Conservation (phyloP, 2,113 vertebrate genomes). For the Xyrauchen texanus region DNA sequence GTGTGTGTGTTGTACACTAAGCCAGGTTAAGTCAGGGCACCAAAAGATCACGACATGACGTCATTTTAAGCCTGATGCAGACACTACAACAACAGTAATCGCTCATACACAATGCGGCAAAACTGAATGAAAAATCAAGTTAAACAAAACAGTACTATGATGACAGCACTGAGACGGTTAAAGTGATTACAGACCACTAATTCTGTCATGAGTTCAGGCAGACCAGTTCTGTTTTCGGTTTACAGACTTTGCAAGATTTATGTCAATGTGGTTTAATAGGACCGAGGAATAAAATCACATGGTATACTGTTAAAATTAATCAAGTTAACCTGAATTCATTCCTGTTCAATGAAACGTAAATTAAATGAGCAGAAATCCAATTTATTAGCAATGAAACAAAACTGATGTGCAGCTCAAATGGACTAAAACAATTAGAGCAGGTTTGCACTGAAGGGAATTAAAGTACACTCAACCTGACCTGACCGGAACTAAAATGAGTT, state of each 20-base stretch:
- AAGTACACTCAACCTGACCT: neutral
- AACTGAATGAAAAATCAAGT: neutral
- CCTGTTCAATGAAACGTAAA: neutral
- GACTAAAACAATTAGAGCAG: neutral
- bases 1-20: neutral
- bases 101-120: too few species aligned
- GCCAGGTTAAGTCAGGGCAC: neutral
- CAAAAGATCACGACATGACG: neutral
- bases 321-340: conserved; percentile 6
- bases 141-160: neutral
- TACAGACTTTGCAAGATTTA: neutral
- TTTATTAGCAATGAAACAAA: neutral
- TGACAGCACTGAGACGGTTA: neutral
- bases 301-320: neutral
- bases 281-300: neutral
- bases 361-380: neutral
- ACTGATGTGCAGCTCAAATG: neutral
- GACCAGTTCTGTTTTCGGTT: neutral
- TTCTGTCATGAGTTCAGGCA: neutral
- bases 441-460: neutral
- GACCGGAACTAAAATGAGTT: neutral
- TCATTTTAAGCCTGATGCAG: neutral
- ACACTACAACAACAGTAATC: neutral
- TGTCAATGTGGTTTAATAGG: neutral
- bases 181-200: neutral